phyloP scores from a whole-genome alignment of 2,888 invertebrate genomes.

The Drepana falcataria region DNA sequence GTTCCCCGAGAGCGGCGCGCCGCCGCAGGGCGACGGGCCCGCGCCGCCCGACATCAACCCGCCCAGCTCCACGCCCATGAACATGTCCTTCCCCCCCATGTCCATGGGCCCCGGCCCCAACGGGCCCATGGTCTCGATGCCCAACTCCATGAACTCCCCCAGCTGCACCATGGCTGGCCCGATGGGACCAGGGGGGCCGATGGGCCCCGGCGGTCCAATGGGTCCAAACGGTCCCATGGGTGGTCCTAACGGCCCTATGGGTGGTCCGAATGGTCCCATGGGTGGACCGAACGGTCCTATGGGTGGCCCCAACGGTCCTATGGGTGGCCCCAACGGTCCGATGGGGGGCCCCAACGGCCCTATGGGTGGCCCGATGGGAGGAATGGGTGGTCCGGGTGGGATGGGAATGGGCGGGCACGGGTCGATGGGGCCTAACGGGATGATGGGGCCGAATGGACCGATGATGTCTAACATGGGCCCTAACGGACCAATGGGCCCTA shows the following conservation, averaged over 20 bases:
- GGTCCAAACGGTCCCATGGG: conserved; percentile 48
- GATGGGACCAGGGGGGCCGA: conserved; percentile 53
- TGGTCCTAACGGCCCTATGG: conserved; percentile 58
- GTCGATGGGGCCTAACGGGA: conserved; percentile 60
- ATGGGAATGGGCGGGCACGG: conserved; percentile 59
- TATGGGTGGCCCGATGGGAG: conserved; percentile 56
- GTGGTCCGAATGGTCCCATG: conserved; percentile 60
- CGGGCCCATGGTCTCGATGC: conserved; percentile 70
- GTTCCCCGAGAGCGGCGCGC: conserved; percentile 86
- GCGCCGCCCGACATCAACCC: conserved; percentile 61
- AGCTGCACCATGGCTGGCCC: conserved; percentile 72
- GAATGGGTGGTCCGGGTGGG: conserved; percentile 47
- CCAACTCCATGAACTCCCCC: conserved; percentile 63
- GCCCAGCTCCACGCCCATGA: conserved; percentile 62
- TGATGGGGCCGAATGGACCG: conserved; percentile 66
- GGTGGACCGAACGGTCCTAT: conserved; percentile 41
- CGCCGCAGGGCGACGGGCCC: conserved; percentile 49
- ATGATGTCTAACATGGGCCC: conserved; percentile 71
- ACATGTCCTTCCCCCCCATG: conserved; percentile 65
- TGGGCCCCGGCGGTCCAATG: conserved; percentile 59
- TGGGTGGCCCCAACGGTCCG: conserved; percentile 46
- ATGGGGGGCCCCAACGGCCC: conserved; percentile 62
- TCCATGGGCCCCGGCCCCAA: conserved; percentile 66
- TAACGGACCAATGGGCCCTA: conserved; percentile 72
- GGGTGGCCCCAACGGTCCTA: conserved; percentile 29